A percentile compares a stretch with the other conserved stretches of the same genome.
Evolutionary conservation across 2,888 invertebrate genomes (phyloP).

Genomic region (Pammene fasciana): DNA sequence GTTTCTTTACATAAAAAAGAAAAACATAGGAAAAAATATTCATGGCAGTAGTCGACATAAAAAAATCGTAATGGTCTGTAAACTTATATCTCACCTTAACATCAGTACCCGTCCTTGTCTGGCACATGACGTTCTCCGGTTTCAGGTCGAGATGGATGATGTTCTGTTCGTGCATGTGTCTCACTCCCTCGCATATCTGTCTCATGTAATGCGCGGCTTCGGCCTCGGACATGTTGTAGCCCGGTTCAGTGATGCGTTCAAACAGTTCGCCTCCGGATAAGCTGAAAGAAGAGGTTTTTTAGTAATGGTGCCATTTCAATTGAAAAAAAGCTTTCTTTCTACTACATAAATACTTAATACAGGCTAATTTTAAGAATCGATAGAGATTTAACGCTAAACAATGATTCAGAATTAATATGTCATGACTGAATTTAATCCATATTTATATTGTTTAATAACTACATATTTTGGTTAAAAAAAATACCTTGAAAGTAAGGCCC

Average conservation of each 20-base stretch:
- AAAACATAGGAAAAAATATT: too few species aligned
- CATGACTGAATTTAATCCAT: too few species aligned
- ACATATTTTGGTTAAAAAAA: too few species aligned
- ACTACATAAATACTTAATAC: too few species aligned
- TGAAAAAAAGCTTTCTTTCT: too few species aligned
- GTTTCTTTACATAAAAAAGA: too few species aligned
- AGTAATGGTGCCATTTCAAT: background rate
- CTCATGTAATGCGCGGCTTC: constrained; percentile 99
- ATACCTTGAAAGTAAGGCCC: too few species aligned
- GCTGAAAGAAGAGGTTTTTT: constrained; percentile 75
- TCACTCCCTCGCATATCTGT: constrained; percentile 98
- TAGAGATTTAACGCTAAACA: too few species aligned
- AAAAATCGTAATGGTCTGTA: background rate
- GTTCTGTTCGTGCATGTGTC: constrained; percentile 99
- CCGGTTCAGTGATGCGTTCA: constrained; percentile 99
- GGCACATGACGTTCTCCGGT: constrained; percentile 99
- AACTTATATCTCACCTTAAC: constrained; percentile 86
- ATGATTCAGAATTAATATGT: too few species aligned
- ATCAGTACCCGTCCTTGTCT: constrained; percentile 96
- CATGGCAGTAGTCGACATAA: too few species aligned
- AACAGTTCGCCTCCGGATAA: constrained; percentile 99
- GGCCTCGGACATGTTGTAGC: constrained; percentile 99
- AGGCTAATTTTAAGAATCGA: too few species aligned
- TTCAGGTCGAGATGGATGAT: constrained; percentile 98
- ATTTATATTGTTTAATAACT: too few species aligned